Evolutionary conservation across 2,113 vertebrate species (phyloP).

Genomic region (Hippolais icterina): DNA sequence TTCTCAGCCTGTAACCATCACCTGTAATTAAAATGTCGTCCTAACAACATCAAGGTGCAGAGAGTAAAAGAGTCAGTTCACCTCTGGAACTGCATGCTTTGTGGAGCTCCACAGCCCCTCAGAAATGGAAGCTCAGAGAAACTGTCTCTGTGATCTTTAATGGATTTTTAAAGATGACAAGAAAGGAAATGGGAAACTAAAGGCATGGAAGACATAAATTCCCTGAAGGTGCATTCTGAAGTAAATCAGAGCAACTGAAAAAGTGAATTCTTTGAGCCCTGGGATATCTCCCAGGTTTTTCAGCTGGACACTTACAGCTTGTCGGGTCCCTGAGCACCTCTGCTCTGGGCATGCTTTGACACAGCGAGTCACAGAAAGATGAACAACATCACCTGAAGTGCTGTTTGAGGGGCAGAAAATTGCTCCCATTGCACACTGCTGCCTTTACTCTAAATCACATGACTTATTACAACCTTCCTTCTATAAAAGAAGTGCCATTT

Average conservation of each 20-base stretch:
- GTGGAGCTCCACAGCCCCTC: slow-evolving; percentile 65
- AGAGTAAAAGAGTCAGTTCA: slow-evolving; percentile 54
- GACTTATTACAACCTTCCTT: slow-evolving; percentile 77
- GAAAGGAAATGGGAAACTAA: slow-evolving; percentile 82
- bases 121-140: slow-evolving; percentile 76
- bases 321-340: slow-evolving; percentile 83
- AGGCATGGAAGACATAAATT: slow-evolving; percentile 81
- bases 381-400: slow-evolving; percentile 91
- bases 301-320: slow-evolving; percentile 85
- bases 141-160: slow-evolving; percentile 80
- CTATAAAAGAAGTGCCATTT: slow-evolving; percentile 87
- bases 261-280: slow-evolving; percentile 87
- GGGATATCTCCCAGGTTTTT: slow-evolving; percentile 86
- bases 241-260: slow-evolving; percentile 89
- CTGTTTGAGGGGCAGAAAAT: slow-evolving; percentile 94
- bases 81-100: slow-evolving; percentile 56
- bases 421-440: slow-evolving; percentile 90
- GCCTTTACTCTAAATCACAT: slow-evolving; percentile 78
- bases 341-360: slow-evolving; percentile 86
- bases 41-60: slow-evolving; percentile 40
- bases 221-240: slow-evolving; percentile 91
- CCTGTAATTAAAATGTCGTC: slow-evolving; percentile 72
- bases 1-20: slow-evolving; percentile 42
- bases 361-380: slow-evolving; percentile 89
- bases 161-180: slow-evolving; percentile 89